Conservation (phyloP, 1,140 invertebrate genomes). For the Calephelis nemesis region DNA sequence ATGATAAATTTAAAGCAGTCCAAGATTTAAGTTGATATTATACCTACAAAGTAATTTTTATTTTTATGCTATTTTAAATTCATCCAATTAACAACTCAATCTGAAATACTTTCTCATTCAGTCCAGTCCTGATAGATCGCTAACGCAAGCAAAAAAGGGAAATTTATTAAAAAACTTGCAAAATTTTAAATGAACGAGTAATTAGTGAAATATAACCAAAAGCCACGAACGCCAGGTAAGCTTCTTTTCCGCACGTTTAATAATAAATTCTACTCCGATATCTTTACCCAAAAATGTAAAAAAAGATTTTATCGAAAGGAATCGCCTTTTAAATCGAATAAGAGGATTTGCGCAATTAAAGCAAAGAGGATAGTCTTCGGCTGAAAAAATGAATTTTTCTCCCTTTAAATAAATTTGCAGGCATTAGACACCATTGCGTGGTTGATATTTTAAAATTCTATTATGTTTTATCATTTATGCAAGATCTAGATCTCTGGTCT, state of each 20-base stretch:
- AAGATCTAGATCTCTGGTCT: too few relatives aligned
- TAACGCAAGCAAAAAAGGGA: neutral
- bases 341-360: conserved; percentile 66
- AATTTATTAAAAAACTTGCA: conserved; percentile 1
- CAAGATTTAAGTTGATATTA: too few relatives aligned
- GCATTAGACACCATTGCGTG: conserved; percentile 18
- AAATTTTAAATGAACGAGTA: conserved; percentile 18
- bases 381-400: conserved; percentile 28
- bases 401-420: conserved; percentile 42
- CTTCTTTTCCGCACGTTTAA: conserved; percentile 45
- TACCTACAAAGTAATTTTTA: too few relatives aligned
- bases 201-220: conserved; percentile 32
- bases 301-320: conserved; percentile 53
- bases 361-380: conserved; percentile 39
- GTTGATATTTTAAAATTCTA: conserved; percentile 17
- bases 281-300: conserved; percentile 39
- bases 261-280: conserved; percentile 44
- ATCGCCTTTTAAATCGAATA: conserved; percentile 39
- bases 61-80: neutral
- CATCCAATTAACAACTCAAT: neutral
- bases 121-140: neutral
- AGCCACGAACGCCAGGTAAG: conserved; percentile 43
- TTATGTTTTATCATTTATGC: conserved; percentile 7
- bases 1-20: too few relatives aligned
- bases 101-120: neutral